Conservation (phyloP, 2,797 vertebrate species). For the Acrossocheilus wenchowensis region DNA sequence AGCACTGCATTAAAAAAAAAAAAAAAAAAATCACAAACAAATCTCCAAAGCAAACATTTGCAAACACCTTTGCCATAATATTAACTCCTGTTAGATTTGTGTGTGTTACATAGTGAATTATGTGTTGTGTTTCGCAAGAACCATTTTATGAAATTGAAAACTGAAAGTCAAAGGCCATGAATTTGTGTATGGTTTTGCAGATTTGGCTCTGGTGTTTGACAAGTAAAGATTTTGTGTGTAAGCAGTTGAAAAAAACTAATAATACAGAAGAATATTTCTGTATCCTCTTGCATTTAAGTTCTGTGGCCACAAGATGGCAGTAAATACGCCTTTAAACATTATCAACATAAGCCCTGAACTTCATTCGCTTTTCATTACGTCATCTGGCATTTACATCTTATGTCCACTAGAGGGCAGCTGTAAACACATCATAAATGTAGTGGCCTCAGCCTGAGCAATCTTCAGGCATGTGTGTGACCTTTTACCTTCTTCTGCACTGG, state of each 20-base stretch:
- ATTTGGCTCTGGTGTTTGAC: neutral
- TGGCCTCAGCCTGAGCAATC: neutral
- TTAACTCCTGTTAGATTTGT: too few relatives aligned
- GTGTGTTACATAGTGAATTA: neutral
- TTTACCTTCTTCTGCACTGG: constrained; percentile 87
- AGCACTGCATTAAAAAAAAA: neutral
- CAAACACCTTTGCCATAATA: neutral
- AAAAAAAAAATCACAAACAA: too few relatives aligned
- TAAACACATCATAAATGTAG: neutral
- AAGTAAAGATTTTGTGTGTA: neutral
- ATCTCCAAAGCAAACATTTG: neutral
- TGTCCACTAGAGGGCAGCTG: constrained; percentile 45
- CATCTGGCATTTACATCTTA: neutral
- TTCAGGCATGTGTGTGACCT: constrained; percentile 49
- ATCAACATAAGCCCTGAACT: neutral
- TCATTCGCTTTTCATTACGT: neutral
- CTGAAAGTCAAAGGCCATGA: neutral
- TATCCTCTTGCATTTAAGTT: neutral
- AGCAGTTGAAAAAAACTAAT: neutral
- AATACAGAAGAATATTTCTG: neutral
- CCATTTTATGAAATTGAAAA: neutral
- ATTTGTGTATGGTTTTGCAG: neutral
- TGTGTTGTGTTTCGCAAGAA: neutral
- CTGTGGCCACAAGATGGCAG: neutral
- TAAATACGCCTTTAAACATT: neutral